Evolutionary conservation across 2,888 invertebrate species (phyloP), one percentile per base, ranked within the genome.

Genomic region (Carpatolechia fugitivella): DNA sequence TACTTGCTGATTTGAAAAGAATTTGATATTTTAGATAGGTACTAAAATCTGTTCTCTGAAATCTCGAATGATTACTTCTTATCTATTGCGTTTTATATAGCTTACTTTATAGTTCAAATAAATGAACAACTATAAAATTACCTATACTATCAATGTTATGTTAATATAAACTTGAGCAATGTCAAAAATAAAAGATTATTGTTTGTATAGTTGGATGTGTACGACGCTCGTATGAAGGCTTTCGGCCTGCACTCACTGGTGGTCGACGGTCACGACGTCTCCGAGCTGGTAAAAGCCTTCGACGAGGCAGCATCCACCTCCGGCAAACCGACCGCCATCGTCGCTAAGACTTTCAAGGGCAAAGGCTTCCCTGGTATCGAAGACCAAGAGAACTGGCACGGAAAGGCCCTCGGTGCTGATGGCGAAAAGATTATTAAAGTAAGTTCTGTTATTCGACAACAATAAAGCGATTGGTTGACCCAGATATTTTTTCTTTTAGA

Each of bases 311-410:
- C 93, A 16, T 85, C 85, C 11, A 94, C 94, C 0, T 91, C 93
- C 74, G 96, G 93, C 61, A 94, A 94, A 68, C 99, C 99, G 48
- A 98, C 98, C 11, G 98, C 98, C 31, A 91, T 99, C 56, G 90
- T 99, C 60, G 98, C 98, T 52, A 98, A 99, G 90, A 99, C 99
- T 0, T 97, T 92, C 85, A 99, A 99, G 90, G 99, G 99, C 18
- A 95, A 93, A 77, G 94, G 93, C 69, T 97, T 97, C 89, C 94
- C 95, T 40, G 94, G 94, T 52, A 97, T 99, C 72, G 99, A 98
- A 82, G 96, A 99, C 81, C 69, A 93, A 64, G 96, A 98, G 56
- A 97, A 98, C 85, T 99, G 99, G 99, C 99, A 99, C 78, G 99
- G 99, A 52, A 99, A 99, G 84, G 95, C 99, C 0, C 86, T 99